Evolutionary conservation across 1,140 invertebrate genomes (phyloP).

Genomic region (Notospermus geniculatus): DNA sequence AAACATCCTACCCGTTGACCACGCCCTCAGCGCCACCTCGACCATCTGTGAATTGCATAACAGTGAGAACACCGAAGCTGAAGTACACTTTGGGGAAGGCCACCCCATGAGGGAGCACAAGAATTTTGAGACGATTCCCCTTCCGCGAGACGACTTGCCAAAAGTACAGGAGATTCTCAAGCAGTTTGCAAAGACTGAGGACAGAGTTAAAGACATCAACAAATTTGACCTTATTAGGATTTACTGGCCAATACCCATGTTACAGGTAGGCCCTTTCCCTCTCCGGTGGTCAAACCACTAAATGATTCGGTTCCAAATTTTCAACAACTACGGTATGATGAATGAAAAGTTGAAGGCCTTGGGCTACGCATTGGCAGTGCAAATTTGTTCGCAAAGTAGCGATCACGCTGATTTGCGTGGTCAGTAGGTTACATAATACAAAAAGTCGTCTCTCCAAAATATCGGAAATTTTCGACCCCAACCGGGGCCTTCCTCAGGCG

Average conservation of each 20-base stretch:
- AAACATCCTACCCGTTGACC: slow-evolving; percentile 31
- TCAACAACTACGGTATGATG: background rate
- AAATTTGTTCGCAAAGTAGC: too few relatives aligned
- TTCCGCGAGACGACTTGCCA: too few relatives aligned
- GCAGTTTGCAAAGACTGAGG: background rate
- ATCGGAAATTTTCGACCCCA: too few relatives aligned
- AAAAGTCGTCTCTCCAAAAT: too few relatives aligned
- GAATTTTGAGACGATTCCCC: background rate
- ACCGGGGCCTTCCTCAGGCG: too few relatives aligned
- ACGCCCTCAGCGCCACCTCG: slow-evolving; percentile 30
- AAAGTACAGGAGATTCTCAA: background rate
- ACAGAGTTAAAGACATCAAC: background rate
- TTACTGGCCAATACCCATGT: slow-evolving; percentile 10
- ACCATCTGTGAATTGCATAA: slow-evolving; percentile 39
- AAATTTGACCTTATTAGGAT: slow-evolving; percentile 3
- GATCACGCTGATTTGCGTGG: too few relatives aligned
- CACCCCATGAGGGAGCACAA: background rate
- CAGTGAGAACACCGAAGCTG: slow-evolving; percentile 8
- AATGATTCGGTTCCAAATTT: too few relatives aligned
- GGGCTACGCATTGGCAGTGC: too few relatives aligned
- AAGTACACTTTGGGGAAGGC: background rate
- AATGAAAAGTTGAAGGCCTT: background rate
- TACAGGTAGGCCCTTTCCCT: slow-evolving; percentile 8
- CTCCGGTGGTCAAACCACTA: too few relatives aligned
- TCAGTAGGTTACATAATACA: too few relatives aligned